phyloP scores from a whole-genome alignment of 2,888 invertebrate species.

The Sepioteuthis lessoniana region DNA sequence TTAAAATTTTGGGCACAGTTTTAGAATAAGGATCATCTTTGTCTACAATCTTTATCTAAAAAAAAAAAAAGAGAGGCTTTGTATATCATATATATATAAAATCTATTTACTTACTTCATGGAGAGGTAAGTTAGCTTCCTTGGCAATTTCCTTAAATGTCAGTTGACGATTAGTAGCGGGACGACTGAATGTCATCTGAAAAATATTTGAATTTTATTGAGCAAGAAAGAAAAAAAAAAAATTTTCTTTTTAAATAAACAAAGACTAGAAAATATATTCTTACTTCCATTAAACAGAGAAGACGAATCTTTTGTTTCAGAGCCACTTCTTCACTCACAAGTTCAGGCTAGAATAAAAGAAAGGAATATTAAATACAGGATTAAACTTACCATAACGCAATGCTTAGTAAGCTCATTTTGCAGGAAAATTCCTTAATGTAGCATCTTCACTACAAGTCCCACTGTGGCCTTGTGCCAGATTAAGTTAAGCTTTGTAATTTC shows the following conservation, averaged over 20 bases:
- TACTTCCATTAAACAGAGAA: slow-evolving; percentile 95
- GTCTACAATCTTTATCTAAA: no score
- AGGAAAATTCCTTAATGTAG: no score
- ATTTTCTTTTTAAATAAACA: slow-evolving; percentile 76
- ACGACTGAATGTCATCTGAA: slow-evolving; percentile 94
- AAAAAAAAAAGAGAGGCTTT: no score
- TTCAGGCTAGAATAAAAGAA: slow-evolving; percentile 81
- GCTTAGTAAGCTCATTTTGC: no score
- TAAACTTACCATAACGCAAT: no score
- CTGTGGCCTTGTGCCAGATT: no score
- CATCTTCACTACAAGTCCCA: no score
- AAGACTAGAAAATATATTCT: not conserved
- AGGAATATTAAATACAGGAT: no score
- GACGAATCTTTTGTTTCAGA: slow-evolving; percentile 92
- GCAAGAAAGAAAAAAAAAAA: not conserved
- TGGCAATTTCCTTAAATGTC: slow-evolving; percentile 91
- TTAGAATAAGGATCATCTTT: no score
- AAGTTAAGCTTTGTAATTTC: no score
- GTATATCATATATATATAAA: no score
- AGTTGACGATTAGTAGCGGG: slow-evolving; percentile 89
- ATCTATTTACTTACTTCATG: slow-evolving; percentile 71
- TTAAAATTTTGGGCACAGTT: no score
- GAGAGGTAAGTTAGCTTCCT: slow-evolving; percentile 86
- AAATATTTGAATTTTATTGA: slow-evolving; percentile 52
- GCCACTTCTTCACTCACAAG: slow-evolving; percentile 86